Conservation (phyloP, 1,140 invertebrate genomes). For the Steinernema khuongi region DNA sequence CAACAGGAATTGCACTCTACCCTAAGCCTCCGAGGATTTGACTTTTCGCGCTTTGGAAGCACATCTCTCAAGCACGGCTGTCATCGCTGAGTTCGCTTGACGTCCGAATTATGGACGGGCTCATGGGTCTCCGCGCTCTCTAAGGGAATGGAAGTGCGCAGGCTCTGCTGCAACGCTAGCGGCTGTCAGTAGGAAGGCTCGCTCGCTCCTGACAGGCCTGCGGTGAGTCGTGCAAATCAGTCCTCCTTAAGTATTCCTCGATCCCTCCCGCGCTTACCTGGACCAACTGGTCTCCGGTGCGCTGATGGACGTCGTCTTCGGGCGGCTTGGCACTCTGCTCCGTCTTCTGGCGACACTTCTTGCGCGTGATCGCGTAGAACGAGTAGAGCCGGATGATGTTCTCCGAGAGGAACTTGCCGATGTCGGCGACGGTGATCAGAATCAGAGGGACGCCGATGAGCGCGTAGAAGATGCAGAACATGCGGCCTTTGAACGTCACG, state of each 20-base stretch:
- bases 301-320: slow-evolving; percentile 24
- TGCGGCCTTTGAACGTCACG: slow-evolving; percentile 48
- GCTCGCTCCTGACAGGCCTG: no score
- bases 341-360: slow-evolving; percentile 27
- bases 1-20: no score
- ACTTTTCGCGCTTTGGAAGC: no score
- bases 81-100: no score
- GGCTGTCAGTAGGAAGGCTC: no score
- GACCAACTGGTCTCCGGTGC: slow-evolving; percentile 28
- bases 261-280: slow-evolving; percentile 25
- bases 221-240: no score
- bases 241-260: background rate
- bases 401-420: slow-evolving; percentile 57
- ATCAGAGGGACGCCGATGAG: slow-evolving; percentile 57
- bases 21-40: no score
- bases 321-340: slow-evolving; percentile 9
- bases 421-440: slow-evolving; percentile 57
- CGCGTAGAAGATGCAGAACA: slow-evolving; percentile 58
- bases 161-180: no score
- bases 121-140: no score
- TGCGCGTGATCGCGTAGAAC: slow-evolving; percentile 28
- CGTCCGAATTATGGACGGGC: no score
- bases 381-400: slow-evolving; percentile 55
- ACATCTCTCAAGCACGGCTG: no score
- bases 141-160: no score